A percentile compares a stretch with the other conserved stretches of the same genome.
phyloP scores from a whole-genome alignment of 2,797 vertebrate species.

The Cyprinella venusta region DNA sequence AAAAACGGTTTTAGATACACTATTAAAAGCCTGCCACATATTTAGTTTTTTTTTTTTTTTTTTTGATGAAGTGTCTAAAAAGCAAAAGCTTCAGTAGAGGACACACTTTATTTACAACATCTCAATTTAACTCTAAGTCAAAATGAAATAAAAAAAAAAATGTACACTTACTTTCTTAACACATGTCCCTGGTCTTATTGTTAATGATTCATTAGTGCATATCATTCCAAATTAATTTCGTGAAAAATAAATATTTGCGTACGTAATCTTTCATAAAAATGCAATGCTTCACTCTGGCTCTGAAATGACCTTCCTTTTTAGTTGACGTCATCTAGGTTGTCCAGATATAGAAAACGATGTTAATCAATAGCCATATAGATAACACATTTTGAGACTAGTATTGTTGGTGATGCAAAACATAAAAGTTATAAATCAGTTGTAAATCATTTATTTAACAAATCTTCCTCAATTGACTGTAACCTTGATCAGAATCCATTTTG shows the following conservation, averaged over 20 bases:
- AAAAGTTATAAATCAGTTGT: not conserved
- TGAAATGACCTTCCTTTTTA: not conserved
- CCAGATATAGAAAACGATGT: not conserved
- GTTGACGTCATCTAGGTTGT: not conserved
- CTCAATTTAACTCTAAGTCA: not conserved
- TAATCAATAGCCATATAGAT: not conserved
- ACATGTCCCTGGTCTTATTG: not conserved
- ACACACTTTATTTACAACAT: not conserved
- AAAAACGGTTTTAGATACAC: not conserved
- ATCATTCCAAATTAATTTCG: not conserved
- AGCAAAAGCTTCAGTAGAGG: not conserved
- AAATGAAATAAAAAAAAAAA: not conserved
- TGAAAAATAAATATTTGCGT: not conserved
- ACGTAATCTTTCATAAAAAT: not conserved
- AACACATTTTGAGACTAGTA: not conserved
- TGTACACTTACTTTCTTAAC: not conserved
- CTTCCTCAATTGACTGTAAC: not conserved
- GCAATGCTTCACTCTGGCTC: not conserved
- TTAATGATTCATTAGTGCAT: not conserved
- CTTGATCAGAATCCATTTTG: not conserved
- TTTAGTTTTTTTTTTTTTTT: no score
- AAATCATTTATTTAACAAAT: not conserved
- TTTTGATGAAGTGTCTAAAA: not conserved
- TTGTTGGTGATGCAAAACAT: constrained; percentile 12
- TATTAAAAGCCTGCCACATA: no score